Base-by-base conservation (phyloP, 1,140 invertebrate species). In the Schlechtendalia chinensis region DNA sequence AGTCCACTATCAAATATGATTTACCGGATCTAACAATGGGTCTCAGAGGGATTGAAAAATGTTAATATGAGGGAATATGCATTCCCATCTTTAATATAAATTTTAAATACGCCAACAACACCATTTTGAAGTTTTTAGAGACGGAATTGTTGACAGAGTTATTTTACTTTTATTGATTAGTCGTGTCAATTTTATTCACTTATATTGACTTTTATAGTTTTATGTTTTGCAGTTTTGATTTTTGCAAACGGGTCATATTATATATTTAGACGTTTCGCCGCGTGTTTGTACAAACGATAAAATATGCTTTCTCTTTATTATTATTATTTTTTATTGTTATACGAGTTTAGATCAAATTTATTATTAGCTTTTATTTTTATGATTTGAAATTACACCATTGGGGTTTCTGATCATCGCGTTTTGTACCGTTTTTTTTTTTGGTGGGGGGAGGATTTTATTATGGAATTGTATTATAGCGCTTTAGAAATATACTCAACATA, bases 331-430 rank as follows among this genome's bases (percentile, higher is more conserved):
- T 47, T 24, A 0, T 22, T 3, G n/a, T 12, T n/a, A n/a, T 45
- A 12, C 39, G 32, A 39, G 12, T 47, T 5, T 24, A 1, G 22
- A 47, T 65, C 19, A 19, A 65, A 65, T 24, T 24, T 16, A n/a
- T 5, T 69, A 69, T 47, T 69, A 24, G 17, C 19, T 45, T 69
- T 47, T 47, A 47, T 69, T 45, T 67, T 67, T 45, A 67, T 67
- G n/a, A 67, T 45, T 45, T 14, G 5, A 22, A 22, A 67, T 45
- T 14, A 39, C 45, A 67, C 32, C n/a, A 22, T 12, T 67, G 32
- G 32, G 32, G n/a, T 67, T 45, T 45, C 5, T 45, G 63, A 67
- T n/a, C n/a, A 10, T 67, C 17, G 3, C 45, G n/a, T 16, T 14
- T 12, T 14, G 11, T 45, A 1, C 4, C 1, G 45, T 67, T 39